Base-by-base conservation (phyloP, 35 echinoderm and acorn worm genomes). In the Lytechinus pictus region DNA sequence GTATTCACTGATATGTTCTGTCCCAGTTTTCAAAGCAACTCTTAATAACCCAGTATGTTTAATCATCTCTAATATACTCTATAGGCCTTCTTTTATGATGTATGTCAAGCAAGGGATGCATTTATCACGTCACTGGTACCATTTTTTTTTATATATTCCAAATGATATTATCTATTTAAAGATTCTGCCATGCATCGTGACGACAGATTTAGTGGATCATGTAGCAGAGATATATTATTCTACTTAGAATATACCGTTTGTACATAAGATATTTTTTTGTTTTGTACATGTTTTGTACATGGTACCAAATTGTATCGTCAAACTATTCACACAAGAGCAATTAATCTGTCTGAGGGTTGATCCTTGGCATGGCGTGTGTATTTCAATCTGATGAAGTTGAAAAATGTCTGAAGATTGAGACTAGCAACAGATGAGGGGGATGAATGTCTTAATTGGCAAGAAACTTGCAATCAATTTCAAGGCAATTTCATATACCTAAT, bases 211-310 rank as follows among this genome's bases (percentile, higher is more conserved):
- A 79, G n/a, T 16, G 3, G n/a, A 8, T 24, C 66, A 79, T 79
- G 19, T 24, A 16, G 19, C 66, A 79, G 66, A 79, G 66, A 79
- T 79, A 79, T 79, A 79, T 79, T n/a, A 79, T 79, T 79, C 66
- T 79, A 79, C 66, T n/a, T 79, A 79, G 66, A 79, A 79, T 79
- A 24, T 79, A 79, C 66, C 66, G n/a, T 24, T 79, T 79, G 66
- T 79, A 79, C 14, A 79, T 79, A 79, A 79, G 66, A 79, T 79
- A 79, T 79, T 79, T 79, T 71, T 79, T 79, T 79, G 66, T 79
- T 79, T 79, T 79, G 66, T 79, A 79, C 66, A 79, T 79, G 66
- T 79, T 79, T 79, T 79, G 66, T 79, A 79, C 66, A 79, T 79
- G 66, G 66, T 79, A 79, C 66, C 66, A 16, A 79, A 79, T 79